Percentiles rank a stretch among this genome's conserved stretches.
Conservation (phyloP, 2,113 vertebrate genomes). For the Tragelaphus scriptus region DNA sequence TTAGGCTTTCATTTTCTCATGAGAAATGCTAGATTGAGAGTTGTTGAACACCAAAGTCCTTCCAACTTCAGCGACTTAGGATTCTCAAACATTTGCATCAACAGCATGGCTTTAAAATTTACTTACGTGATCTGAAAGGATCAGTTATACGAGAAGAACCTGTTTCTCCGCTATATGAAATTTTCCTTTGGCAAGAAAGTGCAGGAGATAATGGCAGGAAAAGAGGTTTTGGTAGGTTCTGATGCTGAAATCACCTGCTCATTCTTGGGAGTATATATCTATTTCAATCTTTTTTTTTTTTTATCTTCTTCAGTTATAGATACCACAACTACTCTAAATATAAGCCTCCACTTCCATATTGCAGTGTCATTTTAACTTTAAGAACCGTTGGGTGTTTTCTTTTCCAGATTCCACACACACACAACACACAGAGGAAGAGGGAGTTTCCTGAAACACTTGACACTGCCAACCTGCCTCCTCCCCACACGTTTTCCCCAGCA, state of each 20-base stretch:
- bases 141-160: background rate
- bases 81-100: background rate
- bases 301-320: background rate
- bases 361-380: background rate
- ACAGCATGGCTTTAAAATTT: background rate
- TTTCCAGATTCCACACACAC: background rate
- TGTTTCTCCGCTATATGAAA: background rate
- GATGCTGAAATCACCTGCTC: background rate
- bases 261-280: background rate
- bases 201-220: background rate
- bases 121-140: background rate
- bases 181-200: constrained; percentile 1
- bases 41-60: background rate
- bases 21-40: background rate
- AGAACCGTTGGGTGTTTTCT: background rate
- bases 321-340: background rate
- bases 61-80: background rate
- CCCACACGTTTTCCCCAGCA: background rate
- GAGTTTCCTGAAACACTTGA: background rate
- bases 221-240: background rate
- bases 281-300: background rate
- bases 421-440: background rate
- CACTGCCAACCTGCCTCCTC: background rate
- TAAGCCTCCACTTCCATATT: background rate
- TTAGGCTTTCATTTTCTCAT: constrained; percentile 11